These are phyloP conservation scores for Monopis laevigella DNA, from an alignment of 2,888 invertebrate genomes.

Conservation along the genomic window DNA sequence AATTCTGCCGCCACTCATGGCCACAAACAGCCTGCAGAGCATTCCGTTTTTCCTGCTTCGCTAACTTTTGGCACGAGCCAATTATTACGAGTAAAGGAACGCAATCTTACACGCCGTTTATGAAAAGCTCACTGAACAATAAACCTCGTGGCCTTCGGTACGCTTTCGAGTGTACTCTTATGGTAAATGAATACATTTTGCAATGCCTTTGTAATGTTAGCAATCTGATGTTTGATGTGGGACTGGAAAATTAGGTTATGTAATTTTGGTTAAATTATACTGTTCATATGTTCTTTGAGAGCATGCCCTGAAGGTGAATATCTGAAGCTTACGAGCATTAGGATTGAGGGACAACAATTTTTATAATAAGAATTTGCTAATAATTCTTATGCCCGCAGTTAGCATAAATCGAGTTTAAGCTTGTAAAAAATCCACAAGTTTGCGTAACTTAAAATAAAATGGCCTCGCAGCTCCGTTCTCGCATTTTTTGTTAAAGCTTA, in stretches of 20 bases:
- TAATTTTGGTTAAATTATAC: no score
- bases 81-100: constrained; percentile 11
- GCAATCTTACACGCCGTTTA: constrained; percentile 10
- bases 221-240: constrained; percentile 8
- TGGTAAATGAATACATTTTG: constrained; percentile 10
- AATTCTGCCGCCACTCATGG: constrained; percentile 9
- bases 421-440: no score
- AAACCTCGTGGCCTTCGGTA: not conserved
- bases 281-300: no score
- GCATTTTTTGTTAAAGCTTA: no score
- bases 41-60: constrained; percentile 12
- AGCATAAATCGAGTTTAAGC: no score
- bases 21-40: constrained; percentile 11
- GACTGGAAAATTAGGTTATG: constrained; percentile 4
- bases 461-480: no score
- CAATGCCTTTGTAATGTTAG: constrained; percentile 6
- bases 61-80: constrained; percentile 12
- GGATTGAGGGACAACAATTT: no score
- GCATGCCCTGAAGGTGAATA: no score
- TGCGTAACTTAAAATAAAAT: no score
- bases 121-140: constrained; percentile 9
- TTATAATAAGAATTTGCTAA: no score
- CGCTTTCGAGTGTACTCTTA: constrained; percentile 9
- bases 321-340: no score
- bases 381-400: no score